Conservation (phyloP, 2,113 vertebrate species). For the Varanus salvator region DNA sequence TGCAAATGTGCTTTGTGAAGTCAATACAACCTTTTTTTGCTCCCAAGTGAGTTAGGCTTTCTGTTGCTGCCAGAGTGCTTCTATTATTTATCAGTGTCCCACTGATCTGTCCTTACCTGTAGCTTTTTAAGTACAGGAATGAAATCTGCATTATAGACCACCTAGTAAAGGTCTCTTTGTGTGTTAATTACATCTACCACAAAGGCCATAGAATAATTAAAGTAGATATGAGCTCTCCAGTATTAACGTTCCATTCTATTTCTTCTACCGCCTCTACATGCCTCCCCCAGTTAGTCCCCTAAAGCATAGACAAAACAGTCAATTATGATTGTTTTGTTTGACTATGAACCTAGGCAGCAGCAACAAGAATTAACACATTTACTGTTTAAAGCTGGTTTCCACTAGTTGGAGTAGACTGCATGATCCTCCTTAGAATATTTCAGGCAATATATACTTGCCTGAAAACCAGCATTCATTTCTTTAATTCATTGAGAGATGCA, state of each 20-base stretch:
- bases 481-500: background rate
- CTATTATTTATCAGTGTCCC: slow-evolving; percentile 30
- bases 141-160: background rate
- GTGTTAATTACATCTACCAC: slow-evolving; percentile 32
- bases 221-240: background rate
- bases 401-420: background rate
- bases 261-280: background rate
- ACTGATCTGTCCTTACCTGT: slow-evolving; percentile 42
- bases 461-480: background rate
- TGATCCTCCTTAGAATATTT: background rate
- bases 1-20: slow-evolving; percentile 46
- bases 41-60: slow-evolving; percentile 49
- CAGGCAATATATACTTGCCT: fast-evolving
- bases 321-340: background rate
- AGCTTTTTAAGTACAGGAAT: slow-evolving; percentile 29
- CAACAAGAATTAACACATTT: background rate
- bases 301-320: background rate
- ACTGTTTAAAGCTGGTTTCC: slow-evolving; percentile 7
- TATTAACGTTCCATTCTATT: slow-evolving; percentile 15
- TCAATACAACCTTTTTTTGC: slow-evolving; percentile 33
- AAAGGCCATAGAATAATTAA: background rate
- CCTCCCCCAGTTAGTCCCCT: background rate
- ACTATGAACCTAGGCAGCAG: background rate
- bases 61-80: slow-evolving; percentile 37
- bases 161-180: slow-evolving; percentile 31